phyloP scores from a whole-genome alignment of 2,888 invertebrate species.

The Pachycephus smyrnensis region DNA sequence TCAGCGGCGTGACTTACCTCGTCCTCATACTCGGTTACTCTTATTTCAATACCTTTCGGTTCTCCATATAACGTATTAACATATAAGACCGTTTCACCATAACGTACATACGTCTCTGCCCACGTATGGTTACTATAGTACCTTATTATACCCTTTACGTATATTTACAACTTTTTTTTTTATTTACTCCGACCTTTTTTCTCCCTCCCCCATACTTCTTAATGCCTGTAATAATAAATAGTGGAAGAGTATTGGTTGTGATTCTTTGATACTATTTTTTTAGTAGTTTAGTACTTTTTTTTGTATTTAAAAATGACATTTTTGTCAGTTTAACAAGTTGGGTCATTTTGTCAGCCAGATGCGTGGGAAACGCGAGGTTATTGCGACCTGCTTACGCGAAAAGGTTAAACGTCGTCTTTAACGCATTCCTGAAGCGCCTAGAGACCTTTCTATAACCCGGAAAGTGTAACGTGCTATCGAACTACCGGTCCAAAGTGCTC shows the following conservation, averaged over 20 bases:
- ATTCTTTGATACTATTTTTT: background rate
- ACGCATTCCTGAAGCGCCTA: slow-evolving; percentile 44
- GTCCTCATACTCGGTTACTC: slow-evolving; percentile 10
- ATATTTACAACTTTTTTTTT: background rate
- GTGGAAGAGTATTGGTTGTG: background rate
- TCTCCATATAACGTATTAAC: slow-evolving; percentile 32
- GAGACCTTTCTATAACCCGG: slow-evolving; percentile 45
- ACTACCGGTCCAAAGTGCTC: slow-evolving; percentile 12
- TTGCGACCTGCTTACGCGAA: slow-evolving; percentile 48
- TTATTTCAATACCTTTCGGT: background rate
- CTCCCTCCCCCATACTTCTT: background rate
- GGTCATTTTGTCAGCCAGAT: background rate
- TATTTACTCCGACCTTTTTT: background rate
- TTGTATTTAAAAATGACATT: background rate
- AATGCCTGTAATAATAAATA: background rate
- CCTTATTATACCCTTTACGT: background rate
- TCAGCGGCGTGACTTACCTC: slow-evolving; percentile 32
- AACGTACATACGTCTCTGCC: slow-evolving; percentile 18
- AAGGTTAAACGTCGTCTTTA: slow-evolving; percentile 57
- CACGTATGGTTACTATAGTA: background rate
- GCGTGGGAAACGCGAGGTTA: slow-evolving; percentile 50
- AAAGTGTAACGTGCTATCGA: slow-evolving; percentile 32
- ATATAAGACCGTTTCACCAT: slow-evolving; percentile 21
- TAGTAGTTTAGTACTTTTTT: background rate
- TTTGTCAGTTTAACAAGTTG: background rate